Evolutionary conservation across 2,113 vertebrate species (phyloP).

Genomic region (Sigmodon hispidus): DNA sequence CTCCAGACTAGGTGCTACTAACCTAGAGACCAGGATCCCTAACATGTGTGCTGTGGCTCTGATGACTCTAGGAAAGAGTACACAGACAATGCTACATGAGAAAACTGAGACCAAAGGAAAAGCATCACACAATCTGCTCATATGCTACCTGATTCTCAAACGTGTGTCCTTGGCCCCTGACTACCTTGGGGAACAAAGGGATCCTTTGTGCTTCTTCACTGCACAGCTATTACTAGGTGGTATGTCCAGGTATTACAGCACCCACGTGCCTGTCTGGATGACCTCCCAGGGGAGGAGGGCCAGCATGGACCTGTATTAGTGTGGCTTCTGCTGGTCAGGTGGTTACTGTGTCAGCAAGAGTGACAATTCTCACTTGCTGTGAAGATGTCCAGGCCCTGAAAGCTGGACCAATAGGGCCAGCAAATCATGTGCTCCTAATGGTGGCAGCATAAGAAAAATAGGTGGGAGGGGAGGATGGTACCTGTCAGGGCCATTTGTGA

Average conservation of each 20-base stretch:
- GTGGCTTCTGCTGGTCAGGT: background rate
- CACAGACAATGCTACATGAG: rapidly evolving
- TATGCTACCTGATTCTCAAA: rapidly evolving
- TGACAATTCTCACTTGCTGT: background rate
- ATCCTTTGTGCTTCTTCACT: too few species aligned
- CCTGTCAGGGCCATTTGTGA: background rate
- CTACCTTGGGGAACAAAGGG: background rate
- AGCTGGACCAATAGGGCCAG: background rate
- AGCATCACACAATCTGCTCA: rapidly evolving
- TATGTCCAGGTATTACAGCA: background rate
- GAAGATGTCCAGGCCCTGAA: background rate
- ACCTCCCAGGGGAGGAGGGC: background rate
- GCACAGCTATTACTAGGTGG: background rate
- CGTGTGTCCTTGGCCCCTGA: background rate
- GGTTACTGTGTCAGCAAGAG: background rate
- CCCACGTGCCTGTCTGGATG: background rate
- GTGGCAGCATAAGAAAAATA: background rate
- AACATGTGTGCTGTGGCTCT: background rate
- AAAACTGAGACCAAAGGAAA: background rate
- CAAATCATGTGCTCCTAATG: background rate
- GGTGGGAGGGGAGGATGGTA: background rate
- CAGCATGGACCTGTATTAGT: rapidly evolving
- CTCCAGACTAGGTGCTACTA: background rate
- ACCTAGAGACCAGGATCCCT: background rate
- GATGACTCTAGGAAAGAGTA: background rate